Base-by-base conservation (phyloP, 2,888 invertebrate genomes). In the Spodoptera littoralis region DNA sequence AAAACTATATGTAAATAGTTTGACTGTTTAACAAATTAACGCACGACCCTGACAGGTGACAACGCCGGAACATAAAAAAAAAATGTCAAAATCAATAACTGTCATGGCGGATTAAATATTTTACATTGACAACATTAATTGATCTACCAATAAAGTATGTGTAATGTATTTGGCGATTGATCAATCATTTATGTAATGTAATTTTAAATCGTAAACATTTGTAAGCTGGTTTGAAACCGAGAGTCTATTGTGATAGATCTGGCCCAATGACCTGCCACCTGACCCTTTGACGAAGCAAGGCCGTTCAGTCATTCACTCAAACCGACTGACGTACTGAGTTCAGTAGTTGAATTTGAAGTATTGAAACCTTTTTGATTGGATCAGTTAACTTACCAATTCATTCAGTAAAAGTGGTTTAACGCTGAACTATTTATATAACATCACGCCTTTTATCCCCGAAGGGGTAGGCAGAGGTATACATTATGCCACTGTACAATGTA, bases 251-350 rank as follows among this genome's bases (percentile, higher is more conserved):
- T 72, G 59, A 69, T 58, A 65, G 49, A 88, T 83, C 83, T 88
- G 86, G 90, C 87, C 90, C 91, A 88, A 81, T 89, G 91, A 90
- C 90, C 91, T 89, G 55, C 75, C 81, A 82, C 79, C 84, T 91
- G 91, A 91, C 90, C 90, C 90, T 88, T 83, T 65, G 56, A 59
- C 58, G 73, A 72, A 69, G 85, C 92, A 92, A 92, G 92, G 92
- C 84, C 90, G 86, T 84, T 83, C 86, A 82, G 86, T 87, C 82
- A 80, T 62, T 69, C 43, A 48, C 58, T 72, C 56, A 53, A 42
- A 18, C n/a, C 24, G 41, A 60, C 30, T 59, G 68, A 73, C 60
- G 44, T 50, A 68, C 53, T 56, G 48, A 36, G 36, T 36, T 36
- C 36, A 36, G 36, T 36, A 36, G 8, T 36, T 36, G 57, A 55